Evolutionary conservation across 1,140 invertebrate genomes (phyloP).

Genomic region (Stegodyphus mimosarum): DNA sequence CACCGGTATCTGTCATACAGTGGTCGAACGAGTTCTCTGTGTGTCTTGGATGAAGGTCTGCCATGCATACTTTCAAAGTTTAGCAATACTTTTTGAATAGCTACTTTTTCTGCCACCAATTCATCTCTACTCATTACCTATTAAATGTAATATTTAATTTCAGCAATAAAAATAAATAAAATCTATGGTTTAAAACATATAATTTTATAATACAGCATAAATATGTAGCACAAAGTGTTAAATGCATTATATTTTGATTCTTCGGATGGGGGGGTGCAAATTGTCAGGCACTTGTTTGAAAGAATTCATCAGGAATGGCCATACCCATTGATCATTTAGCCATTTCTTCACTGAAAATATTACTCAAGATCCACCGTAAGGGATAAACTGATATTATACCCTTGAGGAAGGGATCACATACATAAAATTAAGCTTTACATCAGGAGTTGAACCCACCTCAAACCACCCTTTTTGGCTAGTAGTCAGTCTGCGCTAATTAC

Average conservation of each 20-base stretch:
- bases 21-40: slow-evolving; percentile 85
- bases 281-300: no score
- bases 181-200: neutral
- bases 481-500: no score
- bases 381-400: no score
- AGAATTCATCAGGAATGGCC: no score
- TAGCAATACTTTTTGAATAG: slow-evolving; percentile 89
- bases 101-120: slow-evolving; percentile 89
- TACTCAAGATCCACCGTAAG: no score
- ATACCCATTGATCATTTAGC: no score
- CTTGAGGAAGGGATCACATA: no score
- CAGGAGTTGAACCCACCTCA: no score
- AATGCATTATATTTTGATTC: neutral
- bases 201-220: neutral
- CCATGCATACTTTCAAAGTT: slow-evolving; percentile 89
- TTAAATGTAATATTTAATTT: neutral
- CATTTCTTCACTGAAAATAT: no score
- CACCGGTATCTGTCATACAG: slow-evolving; percentile 90
- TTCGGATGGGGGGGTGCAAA: no score
- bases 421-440: no score
- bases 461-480: no score
- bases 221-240: neutral
- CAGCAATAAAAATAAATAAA: neutral
- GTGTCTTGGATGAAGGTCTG: slow-evolving; percentile 82
- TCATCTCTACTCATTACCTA: slow-evolving; percentile 77